These are phyloP conservation scores for Oryzias sinensis DNA, from an alignment of 2,797 vertebrate species.

Conservation along the genomic window DNA sequence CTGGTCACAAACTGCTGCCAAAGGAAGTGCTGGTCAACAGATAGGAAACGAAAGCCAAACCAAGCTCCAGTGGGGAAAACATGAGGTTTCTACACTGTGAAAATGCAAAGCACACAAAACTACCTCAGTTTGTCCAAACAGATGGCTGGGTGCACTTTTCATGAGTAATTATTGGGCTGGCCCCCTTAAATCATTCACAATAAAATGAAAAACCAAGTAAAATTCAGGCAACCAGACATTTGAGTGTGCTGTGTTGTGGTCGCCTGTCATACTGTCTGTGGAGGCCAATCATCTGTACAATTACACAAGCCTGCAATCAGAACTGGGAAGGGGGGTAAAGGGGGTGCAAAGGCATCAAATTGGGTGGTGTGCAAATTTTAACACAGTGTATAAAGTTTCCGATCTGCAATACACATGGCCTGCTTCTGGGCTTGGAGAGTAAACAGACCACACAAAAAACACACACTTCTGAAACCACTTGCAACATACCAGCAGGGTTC, in stretches of 20 bases:
- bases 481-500: constrained; percentile 61
- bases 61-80: constrained; percentile 72
- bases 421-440: constrained; percentile 51
- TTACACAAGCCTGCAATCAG: constrained; percentile 69
- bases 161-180: constrained; percentile 76
- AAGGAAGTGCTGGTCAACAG: constrained; percentile 77
- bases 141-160: constrained; percentile 73
- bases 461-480: constrained; percentile 69
- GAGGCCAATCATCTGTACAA: constrained; percentile 68
- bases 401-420: constrained; percentile 62
- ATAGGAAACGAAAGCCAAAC: constrained; percentile 61
- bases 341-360: constrained; percentile 61
- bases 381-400: constrained; percentile 65
- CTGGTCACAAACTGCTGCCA: constrained; percentile 74
- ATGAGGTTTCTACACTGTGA: constrained; percentile 75
- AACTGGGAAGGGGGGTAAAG: constrained; percentile 24
- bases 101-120: constrained; percentile 75
- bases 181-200: constrained; percentile 74
- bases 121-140: constrained; percentile 75
- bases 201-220: constrained; percentile 73
- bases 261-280: constrained; percentile 59
- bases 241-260: constrained; percentile 70
- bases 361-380: constrained; percentile 66
- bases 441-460: constrained; percentile 73
- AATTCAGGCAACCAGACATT: constrained; percentile 67